These are phyloP conservation scores for Drosophila tropicalis DNA, from an alignment of 1,140 invertebrate genomes.

Conservation along the genomic window DNA sequence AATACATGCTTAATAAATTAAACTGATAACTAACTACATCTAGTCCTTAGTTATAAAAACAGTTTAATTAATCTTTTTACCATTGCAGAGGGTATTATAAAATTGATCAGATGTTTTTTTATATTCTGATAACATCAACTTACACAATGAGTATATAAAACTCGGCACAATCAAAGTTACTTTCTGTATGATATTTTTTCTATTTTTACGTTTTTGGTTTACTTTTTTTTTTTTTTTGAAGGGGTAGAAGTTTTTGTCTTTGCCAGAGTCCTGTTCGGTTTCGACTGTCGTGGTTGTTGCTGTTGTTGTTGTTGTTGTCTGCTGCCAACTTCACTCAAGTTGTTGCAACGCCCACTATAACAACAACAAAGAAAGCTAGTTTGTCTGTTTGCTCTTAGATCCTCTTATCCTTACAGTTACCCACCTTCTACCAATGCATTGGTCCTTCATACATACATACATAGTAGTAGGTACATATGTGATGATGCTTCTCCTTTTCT, in stretches of 20 bases:
- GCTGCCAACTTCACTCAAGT: constrained; percentile 75
- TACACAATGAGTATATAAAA: no score
- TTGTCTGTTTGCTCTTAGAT: constrained; percentile 55
- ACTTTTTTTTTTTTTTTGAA: constrained; percentile 21
- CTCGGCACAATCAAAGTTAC: no score
- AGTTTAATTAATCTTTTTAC: no score
- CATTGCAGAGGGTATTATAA: no score
- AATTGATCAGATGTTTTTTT: no score
- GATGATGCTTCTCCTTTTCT: constrained; percentile 40
- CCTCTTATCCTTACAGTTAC: background rate
- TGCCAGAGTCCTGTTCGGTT: constrained; percentile 31
- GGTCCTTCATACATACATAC: constrained; percentile 2
- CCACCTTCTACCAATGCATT: background rate
- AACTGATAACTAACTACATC: no score
- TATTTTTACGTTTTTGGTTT: no score
- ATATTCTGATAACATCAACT: no score
- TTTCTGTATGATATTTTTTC: background rate
- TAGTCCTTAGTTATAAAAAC: no score
- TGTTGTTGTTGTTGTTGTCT: constrained; percentile 47
- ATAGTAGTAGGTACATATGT: constrained; percentile 19
- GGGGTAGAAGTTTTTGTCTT: constrained; percentile 58
- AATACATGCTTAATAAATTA: no score
- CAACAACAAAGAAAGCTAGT: constrained; percentile 36
- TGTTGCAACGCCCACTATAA: constrained; percentile 71
- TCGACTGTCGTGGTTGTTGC: constrained; percentile 10